phyloP scores from a whole-genome alignment of 1,140 invertebrate genomes.

The Lepidotrigona ventralis region DNA sequence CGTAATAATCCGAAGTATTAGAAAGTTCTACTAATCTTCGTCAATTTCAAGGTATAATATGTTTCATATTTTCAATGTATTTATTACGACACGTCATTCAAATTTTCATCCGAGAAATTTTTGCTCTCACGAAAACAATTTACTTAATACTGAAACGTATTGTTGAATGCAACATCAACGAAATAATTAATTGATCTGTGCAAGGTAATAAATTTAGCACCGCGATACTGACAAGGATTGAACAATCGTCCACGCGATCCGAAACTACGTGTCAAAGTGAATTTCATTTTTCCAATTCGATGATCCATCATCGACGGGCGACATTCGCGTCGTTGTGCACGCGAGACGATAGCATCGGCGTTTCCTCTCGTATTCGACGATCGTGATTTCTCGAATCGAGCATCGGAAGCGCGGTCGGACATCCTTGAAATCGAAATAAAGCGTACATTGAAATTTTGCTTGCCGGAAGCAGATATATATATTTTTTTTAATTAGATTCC shows the following conservation, averaged over 20 bases:
- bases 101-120: neutral
- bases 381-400: neutral
- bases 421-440: neutral
- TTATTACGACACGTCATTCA: neutral
- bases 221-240: neutral
- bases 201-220: too few species aligned
- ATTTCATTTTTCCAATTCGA: constrained; percentile 32
- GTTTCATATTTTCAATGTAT: neutral
- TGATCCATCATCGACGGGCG: constrained; percentile 20
- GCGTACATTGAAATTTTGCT: neutral
- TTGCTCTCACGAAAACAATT: too few species aligned
- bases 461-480: too few species aligned
- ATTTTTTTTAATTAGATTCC: too few species aligned
- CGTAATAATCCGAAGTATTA: too few species aligned
- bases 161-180: too few species aligned
- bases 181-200: neutral
- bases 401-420: neutral
- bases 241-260: neutral
- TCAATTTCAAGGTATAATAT: neutral
- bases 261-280: constrained; percentile 5
- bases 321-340: neutral
- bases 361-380: neutral
- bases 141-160: too few species aligned
- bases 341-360: constrained; percentile 1
- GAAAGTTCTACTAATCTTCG: too few species aligned